phyloP scores from a whole-genome alignment of 2,113 vertebrate species.

The Prionailurus viverrinus region DNA sequence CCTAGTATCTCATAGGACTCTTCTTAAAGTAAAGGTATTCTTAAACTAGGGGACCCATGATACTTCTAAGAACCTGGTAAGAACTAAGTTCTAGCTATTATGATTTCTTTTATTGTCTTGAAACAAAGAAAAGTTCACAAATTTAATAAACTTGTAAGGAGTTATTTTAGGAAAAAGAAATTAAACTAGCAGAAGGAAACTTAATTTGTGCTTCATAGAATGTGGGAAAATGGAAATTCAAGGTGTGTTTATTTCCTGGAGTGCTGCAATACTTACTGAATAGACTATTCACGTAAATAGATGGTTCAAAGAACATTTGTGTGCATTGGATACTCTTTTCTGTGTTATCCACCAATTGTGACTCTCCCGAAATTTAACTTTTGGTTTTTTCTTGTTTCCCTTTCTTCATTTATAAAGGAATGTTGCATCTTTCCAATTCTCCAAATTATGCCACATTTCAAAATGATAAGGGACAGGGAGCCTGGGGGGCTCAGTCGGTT shows the following conservation, averaged over 20 bases:
- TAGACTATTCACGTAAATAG: not conserved
- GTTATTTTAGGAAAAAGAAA: constrained; percentile 21
- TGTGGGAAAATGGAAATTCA: constrained; percentile 41
- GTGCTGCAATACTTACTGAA: not conserved
- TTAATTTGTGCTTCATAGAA: constrained; percentile 33
- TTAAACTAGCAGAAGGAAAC: constrained; percentile 30
- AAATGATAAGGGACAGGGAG: not conserved
- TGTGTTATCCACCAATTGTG: not conserved
- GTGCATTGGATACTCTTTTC: not conserved
- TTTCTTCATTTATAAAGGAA: not conserved
- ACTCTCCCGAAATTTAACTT: constrained; percentile 37
- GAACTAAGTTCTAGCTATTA: not conserved
- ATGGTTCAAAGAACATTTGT: not conserved
- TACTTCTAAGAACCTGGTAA: not conserved
- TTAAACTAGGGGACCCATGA: not conserved
- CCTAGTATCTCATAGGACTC: not conserved
- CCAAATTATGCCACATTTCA: constrained; percentile 1
- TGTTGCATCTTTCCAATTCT: not conserved
- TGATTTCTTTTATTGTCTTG: constrained; percentile 11
- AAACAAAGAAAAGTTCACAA: constrained; percentile 15
- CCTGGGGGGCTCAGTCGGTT: too few species aligned
- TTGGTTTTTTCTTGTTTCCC: constrained; percentile 23
- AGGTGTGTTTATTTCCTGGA: not conserved
- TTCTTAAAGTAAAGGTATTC: not conserved
- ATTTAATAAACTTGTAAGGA: not conserved